Evolutionary conservation across 2,888 invertebrate genomes (phyloP).

Genomic region (Heliconius ismenius): DNA sequence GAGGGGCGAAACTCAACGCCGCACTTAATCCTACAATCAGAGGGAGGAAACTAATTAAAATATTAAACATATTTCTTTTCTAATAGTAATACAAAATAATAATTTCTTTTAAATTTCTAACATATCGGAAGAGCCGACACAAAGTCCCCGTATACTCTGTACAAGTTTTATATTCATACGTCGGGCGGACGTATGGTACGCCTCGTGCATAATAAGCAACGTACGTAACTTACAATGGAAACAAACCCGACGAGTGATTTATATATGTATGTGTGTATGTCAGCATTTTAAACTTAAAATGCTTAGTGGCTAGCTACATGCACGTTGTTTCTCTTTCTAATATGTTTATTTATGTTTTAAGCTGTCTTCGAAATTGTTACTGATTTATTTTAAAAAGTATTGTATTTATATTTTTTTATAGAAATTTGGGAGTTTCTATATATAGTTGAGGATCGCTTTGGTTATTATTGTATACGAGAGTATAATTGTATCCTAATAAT

Average conservation of each 20-base stretch:
- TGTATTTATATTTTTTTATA: no score
- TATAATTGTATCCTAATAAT: no score
- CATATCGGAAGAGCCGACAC: neutral
- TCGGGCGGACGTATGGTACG: constrained; percentile 41
- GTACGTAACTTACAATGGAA: constrained; percentile 35
- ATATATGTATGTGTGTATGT: constrained; percentile 24
- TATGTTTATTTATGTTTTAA: neutral
- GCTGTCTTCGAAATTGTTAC: neutral
- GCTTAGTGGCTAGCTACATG: neutral
- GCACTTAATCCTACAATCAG: no score
- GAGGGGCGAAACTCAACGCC: no score
- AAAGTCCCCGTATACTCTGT: constrained; percentile 30
- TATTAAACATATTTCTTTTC: no score
- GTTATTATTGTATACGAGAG: no score
- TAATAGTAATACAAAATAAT: neutral
- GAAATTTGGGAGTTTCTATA: no score
- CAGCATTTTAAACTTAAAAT: neutral
- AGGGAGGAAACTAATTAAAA: no score
- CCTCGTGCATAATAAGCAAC: constrained; percentile 40
- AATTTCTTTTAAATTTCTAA: neutral
- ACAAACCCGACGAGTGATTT: constrained; percentile 36
- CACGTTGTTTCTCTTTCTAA: neutral
- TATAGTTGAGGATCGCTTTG: no score
- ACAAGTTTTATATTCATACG: constrained; percentile 44
- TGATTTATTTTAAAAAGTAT: neutral